Percentiles rank a stretch among this genome's conserved stretches.
These are phyloP conservation scores for Zelleria hepariella DNA, from an alignment of 2,888 invertebrate genomes.

Conservation along the genomic window DNA sequence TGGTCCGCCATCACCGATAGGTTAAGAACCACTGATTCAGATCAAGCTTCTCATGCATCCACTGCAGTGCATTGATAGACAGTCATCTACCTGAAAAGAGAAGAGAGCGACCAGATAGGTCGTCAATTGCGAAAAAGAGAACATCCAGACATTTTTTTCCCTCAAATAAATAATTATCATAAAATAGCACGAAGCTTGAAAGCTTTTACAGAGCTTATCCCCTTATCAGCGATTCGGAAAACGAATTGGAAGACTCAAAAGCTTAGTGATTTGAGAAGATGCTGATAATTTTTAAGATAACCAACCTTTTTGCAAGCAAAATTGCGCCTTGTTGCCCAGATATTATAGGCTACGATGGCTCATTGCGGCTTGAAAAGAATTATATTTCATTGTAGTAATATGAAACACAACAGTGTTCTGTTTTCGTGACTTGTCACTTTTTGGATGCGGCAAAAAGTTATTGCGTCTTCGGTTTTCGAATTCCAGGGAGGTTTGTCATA, in stretches of 20 bases:
- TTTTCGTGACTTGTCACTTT: conserved; percentile 1
- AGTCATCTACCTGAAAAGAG: too few relatives aligned
- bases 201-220: background rate
- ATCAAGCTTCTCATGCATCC: too few relatives aligned
- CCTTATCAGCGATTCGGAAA: background rate
- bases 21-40: too few relatives aligned
- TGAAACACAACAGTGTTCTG: background rate
- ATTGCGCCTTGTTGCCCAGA: background rate
- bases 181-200: too few relatives aligned
- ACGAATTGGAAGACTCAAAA: background rate
- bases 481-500: background rate
- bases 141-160: too few relatives aligned
- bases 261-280: background rate
- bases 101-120: too few relatives aligned
- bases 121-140: too few relatives aligned
- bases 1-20: too few relatives aligned
- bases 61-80: too few relatives aligned
- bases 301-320: background rate
- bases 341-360: background rate
- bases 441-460: background rate
- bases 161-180: too few relatives aligned
- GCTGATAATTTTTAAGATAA: background rate
- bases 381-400: background rate
- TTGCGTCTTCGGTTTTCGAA: background rate
- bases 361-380: background rate